Percentiles rank a stretch among this genome's conserved stretches.
Conservation (phyloP, 2,797 vertebrate genomes). For the Sandelia bainsii region DNA sequence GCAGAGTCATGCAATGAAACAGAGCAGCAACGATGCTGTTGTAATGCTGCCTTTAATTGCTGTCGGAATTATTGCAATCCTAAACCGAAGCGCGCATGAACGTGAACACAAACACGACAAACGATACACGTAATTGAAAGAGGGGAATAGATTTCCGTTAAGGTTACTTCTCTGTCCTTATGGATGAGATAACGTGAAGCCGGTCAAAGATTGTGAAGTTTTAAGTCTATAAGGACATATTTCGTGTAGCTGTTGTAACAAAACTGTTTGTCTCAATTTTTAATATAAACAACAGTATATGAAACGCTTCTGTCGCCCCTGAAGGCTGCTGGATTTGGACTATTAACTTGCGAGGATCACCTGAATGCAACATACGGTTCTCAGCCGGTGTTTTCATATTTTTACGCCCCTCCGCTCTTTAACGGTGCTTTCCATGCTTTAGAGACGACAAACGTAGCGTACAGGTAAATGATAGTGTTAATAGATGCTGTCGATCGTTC, state of each 20-base stretch:
- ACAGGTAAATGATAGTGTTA: slow-evolving; percentile 72
- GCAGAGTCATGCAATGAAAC: slow-evolving; percentile 55
- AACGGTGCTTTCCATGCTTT: slow-evolving; percentile 72
- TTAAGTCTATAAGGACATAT: neutral
- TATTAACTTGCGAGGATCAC: slow-evolving; percentile 7
- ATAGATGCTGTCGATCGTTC: slow-evolving; percentile 2
- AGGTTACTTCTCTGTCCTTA: neutral
- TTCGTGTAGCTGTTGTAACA: neutral
- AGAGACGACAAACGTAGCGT: slow-evolving; percentile 67
- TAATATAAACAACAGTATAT: neutral
- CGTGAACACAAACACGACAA: neutral
- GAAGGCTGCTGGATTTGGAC: rapidly evolving
- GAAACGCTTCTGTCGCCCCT: rapidly evolving
- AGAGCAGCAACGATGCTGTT: slow-evolving; percentile 49
- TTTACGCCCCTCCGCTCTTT: slow-evolving; percentile 62
- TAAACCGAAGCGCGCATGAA: neutral
- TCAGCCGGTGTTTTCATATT: slow-evolving; percentile 74
- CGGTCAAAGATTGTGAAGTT: neutral
- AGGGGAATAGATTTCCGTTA: rapidly evolving
- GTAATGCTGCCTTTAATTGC: slow-evolving; percentile 37
- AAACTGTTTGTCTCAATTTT: rapidly evolving
- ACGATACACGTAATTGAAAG: neutral
- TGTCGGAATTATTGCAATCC: neutral
- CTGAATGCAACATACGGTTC: slow-evolving; percentile 64
- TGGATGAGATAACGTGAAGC: rapidly evolving